Evolutionary conservation across 2,797 vertebrate genomes (phyloP), one percentile per base, ranked within the genome.

Genomic region (Arctocebus calabarensis): DNA sequence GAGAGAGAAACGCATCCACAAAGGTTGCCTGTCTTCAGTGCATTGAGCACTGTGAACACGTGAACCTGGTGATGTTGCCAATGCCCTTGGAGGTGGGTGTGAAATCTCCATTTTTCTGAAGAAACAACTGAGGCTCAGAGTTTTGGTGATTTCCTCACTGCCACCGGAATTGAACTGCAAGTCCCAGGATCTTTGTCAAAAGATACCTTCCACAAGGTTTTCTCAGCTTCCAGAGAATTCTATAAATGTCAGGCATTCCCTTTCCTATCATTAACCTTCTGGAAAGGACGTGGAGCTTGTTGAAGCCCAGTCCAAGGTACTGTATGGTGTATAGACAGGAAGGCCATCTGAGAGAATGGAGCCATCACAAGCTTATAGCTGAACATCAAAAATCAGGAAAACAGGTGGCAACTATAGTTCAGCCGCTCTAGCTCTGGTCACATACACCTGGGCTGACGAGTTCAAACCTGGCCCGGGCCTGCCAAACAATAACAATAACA

Each of bases 111-210:
- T 52, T 68, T 90, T 70, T 48, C 43, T 52, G 11, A 90, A 82
- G 61, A 57, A 94, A 40, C 20, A 61, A n/a, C 52, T 83, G 78
- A 92, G 37, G 22, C 27, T 75, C 90, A 84, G 61, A 77, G 78
- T 73, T 74, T 23, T 25, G 20, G 9, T 23, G 12, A 32, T 37
- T 68, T 89, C 8, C 34, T 68, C 22, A 11, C 27, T 22, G 9
- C 68, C 17, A n/a, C 2, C 6, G 11, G 25, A 78, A 22, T 37
- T 66, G n/a, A 37, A 48, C 32, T 52, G 16, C n/a, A 82, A 55
- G 74, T 16, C 25, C 23, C 45, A 68, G 27, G 62, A 12, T 27
- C 61, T 55, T 32, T 62, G 59, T 32, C 23, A 40, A 57, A 32
- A 43, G 27, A 62, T 19, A 43, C 25, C 48, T 78, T 55, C 62